phyloP scores from a whole-genome alignment of 2,888 invertebrate genomes.

The Rhaphigaster nebulosa region DNA sequence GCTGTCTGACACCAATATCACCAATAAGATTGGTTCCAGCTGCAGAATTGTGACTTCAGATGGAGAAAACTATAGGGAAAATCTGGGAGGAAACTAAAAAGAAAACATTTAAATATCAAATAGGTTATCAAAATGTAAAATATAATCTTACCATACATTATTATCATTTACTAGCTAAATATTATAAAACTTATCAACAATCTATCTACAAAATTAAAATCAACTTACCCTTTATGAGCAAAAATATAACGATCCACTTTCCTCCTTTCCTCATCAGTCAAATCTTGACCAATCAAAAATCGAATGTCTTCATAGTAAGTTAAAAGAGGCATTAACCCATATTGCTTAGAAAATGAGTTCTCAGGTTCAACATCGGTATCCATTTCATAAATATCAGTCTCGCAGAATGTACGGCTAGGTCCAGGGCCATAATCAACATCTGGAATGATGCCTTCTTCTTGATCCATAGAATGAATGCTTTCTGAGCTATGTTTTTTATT shows the following conservation, averaged over 20 bases:
- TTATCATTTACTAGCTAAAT: neutral
- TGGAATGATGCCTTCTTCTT: neutral
- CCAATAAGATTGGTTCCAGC: too few relatives aligned
- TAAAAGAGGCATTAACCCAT: constrained; percentile 68
- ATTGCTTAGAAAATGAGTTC: constrained; percentile 17
- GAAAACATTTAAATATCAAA: too few relatives aligned
- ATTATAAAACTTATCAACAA: too few relatives aligned
- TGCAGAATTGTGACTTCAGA: too few relatives aligned
- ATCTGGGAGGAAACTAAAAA: too few relatives aligned
- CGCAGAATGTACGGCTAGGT: constrained; percentile 60
- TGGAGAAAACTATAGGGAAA: too few relatives aligned
- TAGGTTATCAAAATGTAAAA: too few relatives aligned
- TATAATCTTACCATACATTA: too few relatives aligned
- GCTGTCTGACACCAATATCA: too few relatives aligned
- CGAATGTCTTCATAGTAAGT: constrained; percentile 71
- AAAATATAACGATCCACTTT: constrained; percentile 72
- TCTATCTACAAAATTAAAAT: neutral
- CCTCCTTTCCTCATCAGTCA: constrained; percentile 68
- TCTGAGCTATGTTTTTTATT: neutral
- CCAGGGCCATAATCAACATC: neutral
- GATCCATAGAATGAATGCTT: neutral
- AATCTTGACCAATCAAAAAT: constrained; percentile 71
- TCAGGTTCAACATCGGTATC: constrained; percentile 66
- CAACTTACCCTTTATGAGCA: constrained; percentile 75
- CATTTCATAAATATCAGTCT: constrained; percentile 69